Percentiles rank a stretch among this genome's conserved stretches.
These are phyloP conservation scores for Zaprionus camerounensis DNA, from an alignment of 1,140 invertebrate genomes.

Conservation along the genomic window DNA sequence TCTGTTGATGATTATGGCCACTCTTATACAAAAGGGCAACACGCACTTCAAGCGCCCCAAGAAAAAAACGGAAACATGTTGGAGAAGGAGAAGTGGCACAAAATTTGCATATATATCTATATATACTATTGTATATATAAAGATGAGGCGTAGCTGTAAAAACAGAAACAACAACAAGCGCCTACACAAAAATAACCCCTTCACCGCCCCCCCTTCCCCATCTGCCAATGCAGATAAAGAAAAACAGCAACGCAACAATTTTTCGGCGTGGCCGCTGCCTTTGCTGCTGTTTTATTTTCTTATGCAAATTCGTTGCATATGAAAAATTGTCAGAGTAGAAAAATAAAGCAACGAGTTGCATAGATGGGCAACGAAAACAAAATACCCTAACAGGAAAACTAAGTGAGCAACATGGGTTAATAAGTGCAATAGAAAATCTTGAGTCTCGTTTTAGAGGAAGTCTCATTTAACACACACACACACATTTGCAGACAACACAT, in stretches of 20 bases:
- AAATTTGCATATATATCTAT: constrained; percentile 72
- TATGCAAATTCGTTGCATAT: constrained; percentile 81
- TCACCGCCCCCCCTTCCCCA: neutral
- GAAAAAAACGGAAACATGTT: constrained; percentile 12
- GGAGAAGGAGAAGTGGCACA: constrained; percentile 47
- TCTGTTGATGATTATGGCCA: constrained; percentile 60
- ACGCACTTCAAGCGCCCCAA: neutral
- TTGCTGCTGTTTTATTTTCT: constrained; percentile 69
- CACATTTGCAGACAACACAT: neutral
- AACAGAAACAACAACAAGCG: constrained; percentile 32
- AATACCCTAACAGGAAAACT: neutral
- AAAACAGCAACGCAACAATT: constrained; percentile 75
- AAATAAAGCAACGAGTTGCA: constrained; percentile 8
- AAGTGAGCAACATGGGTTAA: neutral
- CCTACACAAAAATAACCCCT: constrained; percentile 3
- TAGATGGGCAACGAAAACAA: neutral
- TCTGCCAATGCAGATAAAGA: constrained; percentile 39
- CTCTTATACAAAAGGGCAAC: constrained; percentile 44
- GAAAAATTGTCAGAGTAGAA: constrained; percentile 63
- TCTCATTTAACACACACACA: neutral
- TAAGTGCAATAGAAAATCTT: too few relatives aligned
- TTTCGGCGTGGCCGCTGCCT: constrained; percentile 56
- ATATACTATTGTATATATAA: constrained; percentile 59
- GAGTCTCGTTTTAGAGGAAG: neutral
- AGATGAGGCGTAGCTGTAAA: constrained; percentile 43